Conservation (phyloP, 1,140 invertebrate genomes). For the Meloidogyne floridensis region DNA sequence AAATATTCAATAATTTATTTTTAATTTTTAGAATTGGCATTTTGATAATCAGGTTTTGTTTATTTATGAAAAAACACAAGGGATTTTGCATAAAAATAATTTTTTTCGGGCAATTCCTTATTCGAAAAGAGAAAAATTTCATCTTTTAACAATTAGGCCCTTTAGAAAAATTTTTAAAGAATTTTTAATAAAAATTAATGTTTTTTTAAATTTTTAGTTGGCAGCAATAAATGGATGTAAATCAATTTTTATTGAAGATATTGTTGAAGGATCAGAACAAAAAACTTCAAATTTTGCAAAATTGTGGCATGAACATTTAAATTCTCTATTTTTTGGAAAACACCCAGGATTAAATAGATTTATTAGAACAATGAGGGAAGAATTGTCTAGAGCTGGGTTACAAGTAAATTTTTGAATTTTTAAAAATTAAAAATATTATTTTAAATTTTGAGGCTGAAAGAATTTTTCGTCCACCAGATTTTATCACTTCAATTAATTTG, state of each 20-base stretch:
- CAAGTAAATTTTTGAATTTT: constrained; percentile 1
- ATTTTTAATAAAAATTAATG: background rate
- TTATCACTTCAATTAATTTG: constrained; percentile 22
- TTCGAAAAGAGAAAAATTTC: no score
- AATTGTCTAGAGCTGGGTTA: constrained; percentile 20
- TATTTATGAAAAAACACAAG: no score
- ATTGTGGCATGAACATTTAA: constrained; percentile 24
- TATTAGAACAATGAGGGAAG: constrained; percentile 26
- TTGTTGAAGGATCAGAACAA: constrained; percentile 13
- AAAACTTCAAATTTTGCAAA: constrained; percentile 19
- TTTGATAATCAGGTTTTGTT: constrained; percentile 21
- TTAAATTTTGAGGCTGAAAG: constrained; percentile 11
- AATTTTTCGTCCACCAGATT: constrained; percentile 7
- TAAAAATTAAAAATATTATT: background rate
- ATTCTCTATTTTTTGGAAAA: constrained; percentile 1
- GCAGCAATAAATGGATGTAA: constrained; percentile 21
- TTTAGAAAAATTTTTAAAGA: no score
- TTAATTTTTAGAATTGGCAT: constrained; percentile 23
- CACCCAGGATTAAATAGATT: constrained; percentile 12
- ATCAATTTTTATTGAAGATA: constrained; percentile 12
- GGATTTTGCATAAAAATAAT: no score
- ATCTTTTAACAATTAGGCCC: no score
- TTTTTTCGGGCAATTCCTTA: no score
- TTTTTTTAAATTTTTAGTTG: background rate
- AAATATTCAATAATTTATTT: no score